Evolutionary conservation across 1,140 invertebrate species (phyloP).

Genomic region (Rhizoglyphus robini): DNA sequence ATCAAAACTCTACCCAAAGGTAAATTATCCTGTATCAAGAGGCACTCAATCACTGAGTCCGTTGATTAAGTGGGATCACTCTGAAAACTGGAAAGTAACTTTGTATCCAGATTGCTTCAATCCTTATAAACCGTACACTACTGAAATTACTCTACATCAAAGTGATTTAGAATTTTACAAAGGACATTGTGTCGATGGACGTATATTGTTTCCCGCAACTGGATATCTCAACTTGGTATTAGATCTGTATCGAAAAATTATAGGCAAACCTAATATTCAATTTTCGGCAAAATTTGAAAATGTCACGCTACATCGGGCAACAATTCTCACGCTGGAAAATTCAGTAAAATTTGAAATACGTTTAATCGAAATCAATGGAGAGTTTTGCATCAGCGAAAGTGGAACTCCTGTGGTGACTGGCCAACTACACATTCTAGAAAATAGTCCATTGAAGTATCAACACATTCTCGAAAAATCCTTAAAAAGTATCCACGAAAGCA

Average conservation of each 20-base stretch:
- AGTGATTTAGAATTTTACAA: constrained; percentile 33
- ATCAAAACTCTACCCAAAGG: constrained; percentile 32
- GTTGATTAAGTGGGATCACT: constrained; percentile 41
- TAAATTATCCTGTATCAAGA: constrained; percentile 36
- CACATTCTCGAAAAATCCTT: no score
- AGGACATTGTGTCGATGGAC: constrained; percentile 43
- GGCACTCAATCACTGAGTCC: constrained; percentile 40
- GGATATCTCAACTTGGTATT: constrained; percentile 42
- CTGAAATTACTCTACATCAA: constrained; percentile 21
- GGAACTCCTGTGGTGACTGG: constrained; percentile 67
- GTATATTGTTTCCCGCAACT: constrained; percentile 43
- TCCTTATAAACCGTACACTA: not conserved
- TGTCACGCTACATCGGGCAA: constrained; percentile 41
- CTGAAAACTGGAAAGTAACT: constrained; percentile 23
- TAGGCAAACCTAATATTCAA: constrained; percentile 34
- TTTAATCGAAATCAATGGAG: constrained; percentile 68
- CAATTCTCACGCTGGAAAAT: constrained; percentile 38
- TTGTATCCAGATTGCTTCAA: constrained; percentile 24
- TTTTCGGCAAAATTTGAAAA: constrained; percentile 39
- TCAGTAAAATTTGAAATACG: constrained; percentile 61
- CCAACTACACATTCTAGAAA: constrained; percentile 51
- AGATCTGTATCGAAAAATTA: constrained; percentile 38
- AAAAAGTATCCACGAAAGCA: constrained; percentile 16
- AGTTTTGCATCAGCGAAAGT: constrained; percentile 83
- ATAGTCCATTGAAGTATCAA: constrained; percentile 27